These are phyloP conservation scores for Aelia acuminata DNA, from an alignment of 2,888 invertebrate species.

Conservation along the genomic window DNA sequence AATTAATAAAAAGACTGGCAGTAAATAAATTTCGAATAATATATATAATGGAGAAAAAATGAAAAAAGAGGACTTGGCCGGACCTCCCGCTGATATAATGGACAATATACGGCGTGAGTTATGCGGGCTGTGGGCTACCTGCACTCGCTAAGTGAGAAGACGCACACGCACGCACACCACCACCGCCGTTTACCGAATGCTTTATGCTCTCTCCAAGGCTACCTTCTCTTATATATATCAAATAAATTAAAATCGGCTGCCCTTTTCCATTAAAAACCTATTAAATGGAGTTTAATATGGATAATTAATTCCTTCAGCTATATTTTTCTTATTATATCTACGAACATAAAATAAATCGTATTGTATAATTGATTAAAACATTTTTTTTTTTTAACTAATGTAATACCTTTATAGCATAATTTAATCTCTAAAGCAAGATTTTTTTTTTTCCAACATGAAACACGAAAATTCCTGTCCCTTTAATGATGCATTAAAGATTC, in stretches of 20 bases:
- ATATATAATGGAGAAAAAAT: conserved; percentile 44
- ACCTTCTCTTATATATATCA: conserved; percentile 3
- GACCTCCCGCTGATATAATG: conserved; percentile 62
- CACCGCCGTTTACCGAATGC: background rate
- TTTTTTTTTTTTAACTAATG: too few species aligned
- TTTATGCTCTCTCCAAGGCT: background rate
- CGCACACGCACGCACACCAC: background rate
- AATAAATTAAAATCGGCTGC: background rate
- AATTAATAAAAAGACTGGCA: conserved; percentile 60
- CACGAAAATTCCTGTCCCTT: too few species aligned
- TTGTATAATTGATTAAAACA: background rate
- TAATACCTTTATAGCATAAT: too few species aligned
- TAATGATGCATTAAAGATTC: too few species aligned
- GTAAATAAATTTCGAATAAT: conserved; percentile 59
- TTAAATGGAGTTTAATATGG: background rate
- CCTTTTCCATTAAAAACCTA: background rate
- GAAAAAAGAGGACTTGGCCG: background rate
- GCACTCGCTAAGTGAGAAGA: conserved; percentile 15
- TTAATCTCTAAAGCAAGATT: too few species aligned
- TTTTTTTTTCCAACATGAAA: too few species aligned
- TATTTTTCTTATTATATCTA: background rate
- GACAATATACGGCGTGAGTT: conserved; percentile 53
- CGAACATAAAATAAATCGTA: background rate
- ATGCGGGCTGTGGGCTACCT: conserved; percentile 52
- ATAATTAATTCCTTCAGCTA: background rate